Percentiles rank a stretch among this genome's conserved stretches.
phyloP scores from a whole-genome alignment of 1,140 invertebrate genomes.

The Drosophila guanche region DNA sequence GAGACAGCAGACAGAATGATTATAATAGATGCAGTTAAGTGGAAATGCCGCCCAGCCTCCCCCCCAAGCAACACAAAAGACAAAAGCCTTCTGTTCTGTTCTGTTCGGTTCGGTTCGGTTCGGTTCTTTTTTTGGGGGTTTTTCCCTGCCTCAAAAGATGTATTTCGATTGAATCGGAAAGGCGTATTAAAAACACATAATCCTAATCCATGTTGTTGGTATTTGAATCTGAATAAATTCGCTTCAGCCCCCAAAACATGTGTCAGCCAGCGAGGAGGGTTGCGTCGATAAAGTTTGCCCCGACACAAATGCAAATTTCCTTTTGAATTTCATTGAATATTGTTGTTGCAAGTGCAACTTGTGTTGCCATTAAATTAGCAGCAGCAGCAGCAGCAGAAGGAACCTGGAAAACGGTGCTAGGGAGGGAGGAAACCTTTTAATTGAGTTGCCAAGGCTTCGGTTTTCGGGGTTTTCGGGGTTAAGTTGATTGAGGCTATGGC shows the following conservation, averaged over 20 bases:
- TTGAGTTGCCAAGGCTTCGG: constrained; percentile 25
- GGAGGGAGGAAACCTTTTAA: constrained; percentile 26
- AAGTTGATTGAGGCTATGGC: constrained; percentile 1
- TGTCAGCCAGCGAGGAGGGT: constrained; percentile 18
- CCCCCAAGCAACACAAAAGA: neutral
- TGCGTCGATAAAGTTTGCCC: constrained; percentile 19
- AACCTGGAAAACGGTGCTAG: constrained; percentile 21
- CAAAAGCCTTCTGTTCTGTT: neutral
- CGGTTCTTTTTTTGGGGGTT: too few relatives aligned
- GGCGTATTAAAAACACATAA: constrained; percentile 9
- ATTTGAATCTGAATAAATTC: constrained; percentile 9
- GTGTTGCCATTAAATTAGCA: constrained; percentile 38
- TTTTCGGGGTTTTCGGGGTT: constrained; percentile 4
- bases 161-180: too few relatives aligned
- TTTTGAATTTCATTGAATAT: constrained; percentile 42
- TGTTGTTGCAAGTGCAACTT: constrained; percentile 40
- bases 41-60: constrained; percentile 21
- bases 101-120: too few relatives aligned
- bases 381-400: constrained; percentile 5
- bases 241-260: constrained; percentile 27
- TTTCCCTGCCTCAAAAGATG: too few relatives aligned
- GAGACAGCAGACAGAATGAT: constrained; percentile 13
- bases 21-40: constrained; percentile 52
- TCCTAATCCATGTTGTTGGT: constrained; percentile 17
- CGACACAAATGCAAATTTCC: constrained; percentile 35